These are phyloP conservation scores for Agelaius tricolor DNA, from an alignment of 2,113 vertebrate genomes.

Conservation along the genomic window DNA sequence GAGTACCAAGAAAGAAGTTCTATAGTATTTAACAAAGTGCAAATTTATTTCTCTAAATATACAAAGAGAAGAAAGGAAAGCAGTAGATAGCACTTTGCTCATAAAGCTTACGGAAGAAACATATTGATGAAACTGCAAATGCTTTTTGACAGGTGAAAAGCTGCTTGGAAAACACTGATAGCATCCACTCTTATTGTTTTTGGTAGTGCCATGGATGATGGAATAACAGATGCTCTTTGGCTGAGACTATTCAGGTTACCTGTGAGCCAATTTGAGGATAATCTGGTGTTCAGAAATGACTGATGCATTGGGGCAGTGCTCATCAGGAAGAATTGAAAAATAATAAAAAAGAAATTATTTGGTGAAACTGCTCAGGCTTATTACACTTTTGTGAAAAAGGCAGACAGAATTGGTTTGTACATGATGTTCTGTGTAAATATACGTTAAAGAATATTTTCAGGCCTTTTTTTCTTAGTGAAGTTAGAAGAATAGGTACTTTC, in stretches of 20 bases:
- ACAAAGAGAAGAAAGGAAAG: not conserved
- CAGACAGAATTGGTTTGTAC: not conserved
- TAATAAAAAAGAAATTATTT: not conserved
- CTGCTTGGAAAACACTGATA: not conserved
- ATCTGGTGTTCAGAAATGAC: not conserved
- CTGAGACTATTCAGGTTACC: not conserved
- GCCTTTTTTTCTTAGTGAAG: accelerated
- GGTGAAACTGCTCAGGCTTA: not conserved
- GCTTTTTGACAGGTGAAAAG: not conserved
- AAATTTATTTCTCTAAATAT: not conserved
- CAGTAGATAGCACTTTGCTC: not conserved
- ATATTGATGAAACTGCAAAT: not conserved
- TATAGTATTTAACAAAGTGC: not conserved
- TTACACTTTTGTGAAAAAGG: not conserved
- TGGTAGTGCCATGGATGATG: not conserved
- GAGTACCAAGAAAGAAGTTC: not conserved
- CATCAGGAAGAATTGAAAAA: not conserved
- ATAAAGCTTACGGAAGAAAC: not conserved
- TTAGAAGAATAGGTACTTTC: not conserved
- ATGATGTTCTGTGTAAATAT: not conserved
- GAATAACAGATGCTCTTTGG: not conserved
- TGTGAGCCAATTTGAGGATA: not conserved
- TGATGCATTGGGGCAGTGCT: not conserved
- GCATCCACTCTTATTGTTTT: not conserved
- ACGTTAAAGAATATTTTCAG: not conserved